phyloP scores from a whole-genome alignment of 2,113 vertebrate genomes.

The Smithornis capensis region DNA sequence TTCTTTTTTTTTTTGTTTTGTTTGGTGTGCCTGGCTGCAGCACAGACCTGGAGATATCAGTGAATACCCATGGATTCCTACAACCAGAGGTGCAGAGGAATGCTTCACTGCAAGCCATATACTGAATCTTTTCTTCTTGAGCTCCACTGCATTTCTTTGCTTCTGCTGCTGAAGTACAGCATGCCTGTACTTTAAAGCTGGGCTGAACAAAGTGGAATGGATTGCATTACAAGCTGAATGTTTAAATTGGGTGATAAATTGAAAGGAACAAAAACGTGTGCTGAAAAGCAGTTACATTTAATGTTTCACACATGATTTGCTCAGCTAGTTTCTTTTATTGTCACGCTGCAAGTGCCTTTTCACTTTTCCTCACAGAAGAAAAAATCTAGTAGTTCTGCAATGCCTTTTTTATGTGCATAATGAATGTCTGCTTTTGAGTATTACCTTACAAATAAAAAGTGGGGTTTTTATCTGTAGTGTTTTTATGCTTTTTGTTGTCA shows the following conservation, averaged over 20 bases:
- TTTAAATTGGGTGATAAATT: slow-evolving; percentile 45
- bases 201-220: slow-evolving; percentile 19
- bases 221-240: slow-evolving; percentile 11
- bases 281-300: not conserved
- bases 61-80: not conserved
- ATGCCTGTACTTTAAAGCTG: not conserved
- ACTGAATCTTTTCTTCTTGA: not conserved
- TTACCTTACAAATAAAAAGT: not conserved
- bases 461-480: not conserved
- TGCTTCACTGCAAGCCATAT: not conserved
- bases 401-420: not conserved
- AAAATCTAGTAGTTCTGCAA: not conserved
- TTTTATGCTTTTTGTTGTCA: not conserved
- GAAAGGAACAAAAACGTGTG: not conserved
- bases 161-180: not conserved
- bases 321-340: slow-evolving; percentile 13
- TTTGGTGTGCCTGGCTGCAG: not conserved
- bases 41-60: not conserved
- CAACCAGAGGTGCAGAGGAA: not conserved
- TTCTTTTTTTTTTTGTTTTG: too few species aligned
- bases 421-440: slow-evolving; percentile 17
- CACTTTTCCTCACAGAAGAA: not conserved
- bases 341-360: slow-evolving; percentile 13
- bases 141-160: not conserved
- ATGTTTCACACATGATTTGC: not conserved